A percentile compares a stretch with the other conserved stretches of the same genome.
These are phyloP conservation scores for Lytechinus pictus DNA, from an alignment of 35 echinoderm and acorn worm species.

Conservation along the genomic window DNA sequence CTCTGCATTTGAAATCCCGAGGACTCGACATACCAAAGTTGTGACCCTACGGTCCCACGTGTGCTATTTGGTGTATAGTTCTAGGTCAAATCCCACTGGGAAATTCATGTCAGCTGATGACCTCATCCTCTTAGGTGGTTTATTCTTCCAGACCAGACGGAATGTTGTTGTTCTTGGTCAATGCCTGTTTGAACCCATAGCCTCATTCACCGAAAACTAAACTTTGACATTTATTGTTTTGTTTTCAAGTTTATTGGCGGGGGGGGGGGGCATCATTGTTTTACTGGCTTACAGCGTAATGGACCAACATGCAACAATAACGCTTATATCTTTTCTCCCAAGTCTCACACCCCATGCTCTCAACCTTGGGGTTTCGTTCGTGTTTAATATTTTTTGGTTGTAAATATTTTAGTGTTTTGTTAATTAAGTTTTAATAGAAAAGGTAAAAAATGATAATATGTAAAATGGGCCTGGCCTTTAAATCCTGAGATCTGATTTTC, in stretches of 20 bases:
- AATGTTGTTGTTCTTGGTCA: not conserved
- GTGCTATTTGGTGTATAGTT: conserved; percentile 12
- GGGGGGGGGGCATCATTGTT: not conserved
- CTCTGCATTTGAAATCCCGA: not conserved
- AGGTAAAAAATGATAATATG: not conserved
- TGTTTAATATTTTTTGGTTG: not conserved
- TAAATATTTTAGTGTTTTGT: no score
- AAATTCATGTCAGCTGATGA: not conserved
- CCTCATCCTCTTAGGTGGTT: not conserved
- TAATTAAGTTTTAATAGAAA: not conserved
- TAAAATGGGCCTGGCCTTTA: not conserved
- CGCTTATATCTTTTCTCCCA: not conserved
- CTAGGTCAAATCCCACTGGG: not conserved
- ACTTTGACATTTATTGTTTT: not conserved
- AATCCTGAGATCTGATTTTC: no score
- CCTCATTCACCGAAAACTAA: not conserved
- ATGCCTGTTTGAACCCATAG: not conserved
- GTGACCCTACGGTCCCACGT: not conserved
- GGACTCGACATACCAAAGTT: conserved; percentile 10
- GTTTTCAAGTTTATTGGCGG: not conserved
- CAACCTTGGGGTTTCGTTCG: not conserved
- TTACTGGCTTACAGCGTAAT: no score
- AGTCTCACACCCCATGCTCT: not conserved
- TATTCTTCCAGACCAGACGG: not conserved
- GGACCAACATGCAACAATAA: not conserved